Evolutionary conservation across 2,797 vertebrate genomes (phyloP), one percentile per base, ranked within the genome.

Genomic region (Enteromius trimaculatus): DNA sequence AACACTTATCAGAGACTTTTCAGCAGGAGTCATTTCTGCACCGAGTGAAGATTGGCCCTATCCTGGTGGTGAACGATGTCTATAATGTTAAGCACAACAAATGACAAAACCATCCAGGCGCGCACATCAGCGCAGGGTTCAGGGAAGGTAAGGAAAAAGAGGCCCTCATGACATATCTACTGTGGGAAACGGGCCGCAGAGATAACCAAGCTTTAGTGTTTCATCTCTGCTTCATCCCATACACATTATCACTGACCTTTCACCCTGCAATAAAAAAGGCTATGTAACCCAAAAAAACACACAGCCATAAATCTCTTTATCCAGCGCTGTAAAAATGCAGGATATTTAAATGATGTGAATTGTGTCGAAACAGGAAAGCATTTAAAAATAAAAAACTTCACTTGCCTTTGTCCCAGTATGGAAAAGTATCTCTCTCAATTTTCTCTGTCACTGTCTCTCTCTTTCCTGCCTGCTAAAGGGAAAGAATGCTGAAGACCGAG

Each of bases 121-220:
- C 34, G 49, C 62, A 64, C 37, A 83, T 80, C 65, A 72, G 66
- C 6, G 3, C n/a, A 60, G 72, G 83, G 87, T 84, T 86, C 51
- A 87, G 77, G 31, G 65, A 84, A 86, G 84, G 85, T 85, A 84
- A 84, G 42, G 83, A 75, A 84, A 81, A 85, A 83, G 81, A 82
- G 85, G 82, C 85, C 77, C 66, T 85, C 64, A 60, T 77, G 60
- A 60, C 65, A 65, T 85, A 87, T 89, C 86, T 87, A 80, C 88
- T 86, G 84, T 86, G 86, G 88, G 86, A 89, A 89, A 87, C 80
- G 76, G 84, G 75, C 78, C 1, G 42, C 21, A 19, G 72, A 81
- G 88, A 89, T 89, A 89, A 74, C 78, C 42, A 0, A 85, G 79
- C 71, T 58, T 53, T 80, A 64, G 78, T 68, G 84, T 85, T 86